Percentiles rank a stretch among this genome's conserved stretches.
These are phyloP conservation scores for Agrotis clavis DNA, from an alignment of 2,888 invertebrate species.

Conservation along the genomic window DNA sequence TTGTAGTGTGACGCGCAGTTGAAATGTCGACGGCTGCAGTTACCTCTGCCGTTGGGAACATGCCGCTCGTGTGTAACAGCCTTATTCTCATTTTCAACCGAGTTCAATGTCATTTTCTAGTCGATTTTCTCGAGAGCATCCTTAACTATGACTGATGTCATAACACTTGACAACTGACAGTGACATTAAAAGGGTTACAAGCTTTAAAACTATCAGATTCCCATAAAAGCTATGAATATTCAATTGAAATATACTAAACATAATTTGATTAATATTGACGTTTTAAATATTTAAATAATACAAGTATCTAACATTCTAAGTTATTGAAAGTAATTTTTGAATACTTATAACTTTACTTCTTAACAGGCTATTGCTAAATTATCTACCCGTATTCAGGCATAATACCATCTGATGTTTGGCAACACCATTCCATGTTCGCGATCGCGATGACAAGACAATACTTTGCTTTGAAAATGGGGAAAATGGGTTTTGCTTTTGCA, in stretches of 20 bases:
- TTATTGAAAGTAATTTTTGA: too few species aligned
- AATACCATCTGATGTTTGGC: constrained; percentile 3
- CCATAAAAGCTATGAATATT: background rate
- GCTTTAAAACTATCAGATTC: too few species aligned
- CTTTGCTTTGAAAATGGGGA: background rate
- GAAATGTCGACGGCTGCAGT: too few species aligned
- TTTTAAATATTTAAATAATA: background rate
- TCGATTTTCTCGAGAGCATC: background rate
- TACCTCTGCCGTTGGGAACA: too few species aligned
- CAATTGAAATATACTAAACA: too few species aligned
- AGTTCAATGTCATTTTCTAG: too few species aligned
- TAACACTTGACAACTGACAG: background rate
- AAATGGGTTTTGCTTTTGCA: background rate
- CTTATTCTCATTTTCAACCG: too few species aligned
- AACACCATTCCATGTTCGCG: background rate
- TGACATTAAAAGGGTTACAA: background rate
- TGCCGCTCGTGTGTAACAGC: too few species aligned
- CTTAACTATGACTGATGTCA: background rate
- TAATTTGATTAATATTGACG: background rate
- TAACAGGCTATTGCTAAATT: background rate
- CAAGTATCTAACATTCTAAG: too few species aligned
- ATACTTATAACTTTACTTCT: background rate
- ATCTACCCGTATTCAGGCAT: background rate
- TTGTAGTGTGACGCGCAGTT: too few species aligned
- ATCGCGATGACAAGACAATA: background rate